These are phyloP conservation scores for Acanthornis magna DNA, from an alignment of 2,797 vertebrate genomes.

Conservation along the genomic window DNA sequence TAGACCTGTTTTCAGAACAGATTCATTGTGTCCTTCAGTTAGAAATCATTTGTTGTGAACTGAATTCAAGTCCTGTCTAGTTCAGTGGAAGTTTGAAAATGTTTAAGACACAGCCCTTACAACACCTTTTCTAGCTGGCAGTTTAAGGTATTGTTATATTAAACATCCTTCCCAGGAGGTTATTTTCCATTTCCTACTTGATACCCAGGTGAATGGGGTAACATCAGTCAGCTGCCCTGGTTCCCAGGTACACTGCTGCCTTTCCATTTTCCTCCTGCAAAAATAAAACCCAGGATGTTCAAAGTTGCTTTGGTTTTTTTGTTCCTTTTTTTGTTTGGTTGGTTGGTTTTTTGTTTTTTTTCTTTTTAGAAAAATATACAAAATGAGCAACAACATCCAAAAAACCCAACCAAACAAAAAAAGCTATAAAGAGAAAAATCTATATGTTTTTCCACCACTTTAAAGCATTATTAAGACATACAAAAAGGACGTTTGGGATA, in stretches of 20 bases:
- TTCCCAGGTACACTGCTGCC: not conserved
- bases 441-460: not conserved
- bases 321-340: no score
- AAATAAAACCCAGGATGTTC: not conserved
- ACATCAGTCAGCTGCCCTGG: not conserved
- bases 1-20: not conserved
- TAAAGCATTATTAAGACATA: not conserved
- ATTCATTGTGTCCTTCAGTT: not conserved
- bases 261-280: not conserved
- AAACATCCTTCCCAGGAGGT: not conserved
- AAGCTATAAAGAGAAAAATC: not conserved
- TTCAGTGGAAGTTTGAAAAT: not conserved
- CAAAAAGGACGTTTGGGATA: not conserved
- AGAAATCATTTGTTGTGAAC: not conserved
- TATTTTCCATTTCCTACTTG: not conserved
- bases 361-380: fast-evolving
- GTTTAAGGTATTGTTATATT: not conserved
- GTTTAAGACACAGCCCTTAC: not conserved
- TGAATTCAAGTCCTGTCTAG: not conserved
- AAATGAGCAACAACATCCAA: not conserved
- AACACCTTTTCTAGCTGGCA: not conserved
- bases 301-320: not conserved
- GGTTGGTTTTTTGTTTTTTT: no score
- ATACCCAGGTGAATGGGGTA: not conserved
- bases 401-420: fast-evolving